These are phyloP conservation scores for Gobio occitaniae DNA, from an alignment of 2,797 vertebrate genomes.

Conservation along the genomic window DNA sequence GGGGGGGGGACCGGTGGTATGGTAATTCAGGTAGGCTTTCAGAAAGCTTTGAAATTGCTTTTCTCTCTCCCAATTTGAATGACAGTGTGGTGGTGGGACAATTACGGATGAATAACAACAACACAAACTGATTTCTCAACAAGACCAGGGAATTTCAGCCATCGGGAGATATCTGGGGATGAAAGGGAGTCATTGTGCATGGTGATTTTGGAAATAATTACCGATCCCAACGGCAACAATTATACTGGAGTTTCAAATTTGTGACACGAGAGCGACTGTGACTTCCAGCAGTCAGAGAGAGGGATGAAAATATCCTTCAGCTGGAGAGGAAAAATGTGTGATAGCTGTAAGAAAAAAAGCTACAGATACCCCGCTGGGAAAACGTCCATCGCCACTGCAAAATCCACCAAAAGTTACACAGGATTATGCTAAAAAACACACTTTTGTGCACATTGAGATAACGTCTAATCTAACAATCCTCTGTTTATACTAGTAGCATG, in stretches of 20 bases:
- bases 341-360: slow-evolving; percentile 52
- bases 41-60: slow-evolving; percentile 67
- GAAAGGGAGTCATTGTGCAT: slow-evolving; percentile 53
- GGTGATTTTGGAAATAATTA: slow-evolving; percentile 55
- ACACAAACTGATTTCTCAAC: slow-evolving; percentile 55
- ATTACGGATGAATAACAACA: slow-evolving; percentile 71
- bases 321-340: neutral
- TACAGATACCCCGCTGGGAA: slow-evolving; percentile 59
- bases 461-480: slow-evolving; percentile 52
- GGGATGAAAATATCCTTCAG: neutral
- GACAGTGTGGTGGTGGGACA: slow-evolving; percentile 65
- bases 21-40: slow-evolving; percentile 62
- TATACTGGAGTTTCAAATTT: slow-evolving; percentile 46
- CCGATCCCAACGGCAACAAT: slow-evolving; percentile 41
- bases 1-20: slow-evolving; percentile 28
- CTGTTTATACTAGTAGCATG: slow-evolving; percentile 64
- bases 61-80: slow-evolving; percentile 62
- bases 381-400: slow-evolving; percentile 62
- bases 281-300: slow-evolving; percentile 31
- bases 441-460: slow-evolving; percentile 58
- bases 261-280: slow-evolving; percentile 12
- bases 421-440: slow-evolving; percentile 63
- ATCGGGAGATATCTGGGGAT: slow-evolving; percentile 53
- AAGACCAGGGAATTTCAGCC: slow-evolving; percentile 53
- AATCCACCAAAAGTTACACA: slow-evolving; percentile 60